These are phyloP conservation scores for Lepidotrigona ventralis DNA, from an alignment of 1,140 invertebrate species.

Conservation along the genomic window DNA sequence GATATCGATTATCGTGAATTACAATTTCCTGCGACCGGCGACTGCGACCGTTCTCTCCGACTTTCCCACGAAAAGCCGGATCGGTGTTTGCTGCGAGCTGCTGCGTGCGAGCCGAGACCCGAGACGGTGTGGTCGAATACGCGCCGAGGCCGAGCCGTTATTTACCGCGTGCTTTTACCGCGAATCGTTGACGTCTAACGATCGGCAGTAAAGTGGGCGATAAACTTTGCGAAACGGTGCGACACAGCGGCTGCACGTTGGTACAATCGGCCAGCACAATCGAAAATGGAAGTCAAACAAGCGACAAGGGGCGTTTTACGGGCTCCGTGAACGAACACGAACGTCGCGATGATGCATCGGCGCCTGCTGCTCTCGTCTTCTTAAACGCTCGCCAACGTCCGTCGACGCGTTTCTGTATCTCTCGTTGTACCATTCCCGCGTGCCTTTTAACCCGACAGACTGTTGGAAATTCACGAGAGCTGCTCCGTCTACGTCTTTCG, in stretches of 20 bases:
- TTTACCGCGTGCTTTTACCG: conserved; percentile 57
- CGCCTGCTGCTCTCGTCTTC: conserved; percentile 48
- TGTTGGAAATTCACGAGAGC: not conserved
- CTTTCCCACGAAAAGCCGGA: conserved; percentile 41
- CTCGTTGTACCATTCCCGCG: conserved; percentile 10
- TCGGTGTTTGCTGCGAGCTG: not conserved
- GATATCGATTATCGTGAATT: conserved; percentile 64
- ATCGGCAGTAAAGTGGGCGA: conserved; percentile 60
- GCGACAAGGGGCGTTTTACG: conserved; percentile 33
- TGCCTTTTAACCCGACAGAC: not conserved
- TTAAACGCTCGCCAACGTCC: conserved; percentile 33
- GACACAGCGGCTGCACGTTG: not conserved
- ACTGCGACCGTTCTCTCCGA: conserved; percentile 16
- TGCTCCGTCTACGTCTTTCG: not conserved
- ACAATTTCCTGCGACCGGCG: conserved; percentile 59
- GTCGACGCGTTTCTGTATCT: conserved; percentile 6
- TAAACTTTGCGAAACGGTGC: conserved; percentile 50
- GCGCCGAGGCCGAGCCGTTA: conserved; percentile 50
- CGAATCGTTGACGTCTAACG: conserved; percentile 63
- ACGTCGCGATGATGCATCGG: conserved; percentile 57
- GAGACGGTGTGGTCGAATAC: too few relatives aligned
- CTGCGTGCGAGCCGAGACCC: too few relatives aligned
- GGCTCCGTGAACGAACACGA: conserved; percentile 33
- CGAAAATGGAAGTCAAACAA: conserved; percentile 60
- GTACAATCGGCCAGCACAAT: conserved; percentile 26